A percentile compares a stretch with the other conserved stretches of the same genome.
Evolutionary conservation across 92 coral and sea anemone species (phyloP).

Genomic region (Desmophyllum pertusum): DNA sequence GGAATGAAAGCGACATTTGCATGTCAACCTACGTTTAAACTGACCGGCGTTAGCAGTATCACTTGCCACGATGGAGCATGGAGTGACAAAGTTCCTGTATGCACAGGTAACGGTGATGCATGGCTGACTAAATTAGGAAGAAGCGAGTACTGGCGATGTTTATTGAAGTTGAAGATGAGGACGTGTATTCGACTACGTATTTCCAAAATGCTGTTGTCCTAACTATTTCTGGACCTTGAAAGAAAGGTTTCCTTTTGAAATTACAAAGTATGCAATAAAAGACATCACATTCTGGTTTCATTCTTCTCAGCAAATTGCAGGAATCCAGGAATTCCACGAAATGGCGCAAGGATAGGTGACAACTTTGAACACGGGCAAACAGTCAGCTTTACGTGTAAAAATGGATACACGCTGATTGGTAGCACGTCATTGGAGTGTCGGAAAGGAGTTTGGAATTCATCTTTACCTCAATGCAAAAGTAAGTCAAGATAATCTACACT

Average conservation of each 20-base stretch:
- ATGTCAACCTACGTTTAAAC: slow-evolving; percentile 10
- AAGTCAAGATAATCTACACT: slow-evolving; percentile 20
- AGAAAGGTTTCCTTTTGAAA: too few species aligned
- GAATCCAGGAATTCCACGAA: slow-evolving; percentile 53
- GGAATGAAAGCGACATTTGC: not conserved
- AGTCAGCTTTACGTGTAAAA: slow-evolving; percentile 40
- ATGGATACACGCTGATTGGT: slow-evolving; percentile 45
- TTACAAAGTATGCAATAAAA: too few species aligned
- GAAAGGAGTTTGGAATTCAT: slow-evolving; percentile 75
- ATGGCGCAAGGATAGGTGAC: slow-evolving; percentile 39
- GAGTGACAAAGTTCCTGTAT: slow-evolving; percentile 7
- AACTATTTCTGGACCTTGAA: too few species aligned
- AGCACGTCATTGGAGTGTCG: slow-evolving; percentile 48
- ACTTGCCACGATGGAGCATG: slow-evolving; percentile 15
- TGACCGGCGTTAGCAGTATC: not conserved
- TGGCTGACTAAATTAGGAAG: not conserved
- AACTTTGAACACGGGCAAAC: slow-evolving; percentile 16
- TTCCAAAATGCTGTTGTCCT: too few species aligned
- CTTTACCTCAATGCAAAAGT: slow-evolving; percentile 66
- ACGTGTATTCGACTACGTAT: too few species aligned
- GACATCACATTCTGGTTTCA: too few species aligned
- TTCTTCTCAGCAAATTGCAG: slow-evolving; percentile 18
- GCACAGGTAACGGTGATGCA: not conserved
- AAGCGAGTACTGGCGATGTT: too few species aligned
- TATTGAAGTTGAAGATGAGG: too few species aligned